Conservation (phyloP, 2,797 vertebrate genomes). For the Arnoldichthys spilopterus region DNA sequence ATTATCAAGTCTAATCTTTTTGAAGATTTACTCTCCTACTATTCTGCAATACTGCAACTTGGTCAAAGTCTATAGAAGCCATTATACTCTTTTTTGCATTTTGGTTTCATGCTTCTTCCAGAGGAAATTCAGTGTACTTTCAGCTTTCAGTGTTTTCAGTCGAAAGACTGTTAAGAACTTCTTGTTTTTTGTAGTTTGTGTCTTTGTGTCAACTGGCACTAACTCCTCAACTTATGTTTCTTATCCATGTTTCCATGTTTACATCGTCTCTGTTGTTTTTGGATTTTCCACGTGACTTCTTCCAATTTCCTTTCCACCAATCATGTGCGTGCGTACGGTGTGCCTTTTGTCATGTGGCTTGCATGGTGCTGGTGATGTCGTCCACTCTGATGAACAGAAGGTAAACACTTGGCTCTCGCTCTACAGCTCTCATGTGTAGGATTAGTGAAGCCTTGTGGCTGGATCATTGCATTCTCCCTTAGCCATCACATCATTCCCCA, state of each 20-base stretch:
- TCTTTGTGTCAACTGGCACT: conserved; percentile 82
- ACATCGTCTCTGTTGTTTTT: conserved; percentile 86
- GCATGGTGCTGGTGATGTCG: conserved; percentile 93
- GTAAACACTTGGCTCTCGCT: conserved; percentile 75
- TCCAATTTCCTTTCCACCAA: conserved; percentile 92
- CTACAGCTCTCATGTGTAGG: conserved; percentile 44
- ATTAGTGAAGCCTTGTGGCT: conserved; percentile 40
- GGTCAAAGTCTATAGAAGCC: background rate
- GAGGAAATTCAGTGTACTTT: conserved; percentile 58
- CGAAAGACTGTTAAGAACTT: conserved; percentile 57
- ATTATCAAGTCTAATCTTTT: background rate
- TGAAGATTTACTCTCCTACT: background rate
- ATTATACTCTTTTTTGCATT: too few species aligned
- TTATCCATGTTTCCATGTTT: conserved; percentile 84
- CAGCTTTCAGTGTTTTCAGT: conserved; percentile 55
- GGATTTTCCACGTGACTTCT: conserved; percentile 90
- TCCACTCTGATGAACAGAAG: conserved; percentile 92
- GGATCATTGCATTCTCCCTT: conserved; percentile 32
- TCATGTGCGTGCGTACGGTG: conserved; percentile 93
- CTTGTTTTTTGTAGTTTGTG: conserved; percentile 66
- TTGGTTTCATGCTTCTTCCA: conserved; percentile 46
- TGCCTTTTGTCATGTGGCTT: conserved; percentile 94
- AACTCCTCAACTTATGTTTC: conserved; percentile 82
- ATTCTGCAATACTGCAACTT: background rate
- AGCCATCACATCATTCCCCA: conserved; percentile 5